A percentile compares a stretch with the other conserved stretches of the same genome.
These are phyloP conservation scores for Papilio xuthus DNA, from an alignment of 1,140 invertebrate species.

Conservation along the genomic window DNA sequence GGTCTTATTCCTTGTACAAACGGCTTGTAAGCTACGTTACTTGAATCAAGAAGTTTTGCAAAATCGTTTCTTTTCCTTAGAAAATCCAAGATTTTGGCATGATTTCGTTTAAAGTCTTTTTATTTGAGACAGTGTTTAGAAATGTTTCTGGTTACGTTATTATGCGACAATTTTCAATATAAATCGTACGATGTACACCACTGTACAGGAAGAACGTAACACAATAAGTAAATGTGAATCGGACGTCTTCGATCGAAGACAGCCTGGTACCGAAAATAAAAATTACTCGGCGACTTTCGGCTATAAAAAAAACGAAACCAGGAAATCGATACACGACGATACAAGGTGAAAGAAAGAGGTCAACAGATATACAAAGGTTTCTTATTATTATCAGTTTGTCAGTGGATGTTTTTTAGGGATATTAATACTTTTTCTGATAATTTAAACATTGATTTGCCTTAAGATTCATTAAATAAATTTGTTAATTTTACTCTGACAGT, in stretches of 20 bases:
- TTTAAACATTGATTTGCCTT: no score
- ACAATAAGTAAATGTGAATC: conserved; percentile 33
- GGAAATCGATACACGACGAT: conserved; percentile 34
- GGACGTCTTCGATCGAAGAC: conserved; percentile 24
- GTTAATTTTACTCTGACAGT: no score
- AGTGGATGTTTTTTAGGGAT: not conserved
- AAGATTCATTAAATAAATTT: no score
- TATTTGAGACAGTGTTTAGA: not conserved
- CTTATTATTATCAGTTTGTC: not conserved
- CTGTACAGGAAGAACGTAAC: not conserved
- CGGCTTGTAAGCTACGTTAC: no score
- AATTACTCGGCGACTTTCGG: conserved; percentile 33
- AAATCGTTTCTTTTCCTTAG: no score
- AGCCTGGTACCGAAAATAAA: conserved; percentile 37
- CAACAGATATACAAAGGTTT: not conserved
- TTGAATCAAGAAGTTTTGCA: no score
- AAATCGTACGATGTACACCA: not conserved
- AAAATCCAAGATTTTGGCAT: not conserved
- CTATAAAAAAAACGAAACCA: conserved; percentile 24
- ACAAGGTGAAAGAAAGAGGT: conserved; percentile 29
- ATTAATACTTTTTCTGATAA: no score
- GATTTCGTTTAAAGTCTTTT: not conserved
- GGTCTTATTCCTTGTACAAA: not conserved
- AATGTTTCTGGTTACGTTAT: not conserved
- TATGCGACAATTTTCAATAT: not conserved